Conservation (phyloP, 2,113 vertebrate species). For the Sinocyclocheilus grahami region DNA sequence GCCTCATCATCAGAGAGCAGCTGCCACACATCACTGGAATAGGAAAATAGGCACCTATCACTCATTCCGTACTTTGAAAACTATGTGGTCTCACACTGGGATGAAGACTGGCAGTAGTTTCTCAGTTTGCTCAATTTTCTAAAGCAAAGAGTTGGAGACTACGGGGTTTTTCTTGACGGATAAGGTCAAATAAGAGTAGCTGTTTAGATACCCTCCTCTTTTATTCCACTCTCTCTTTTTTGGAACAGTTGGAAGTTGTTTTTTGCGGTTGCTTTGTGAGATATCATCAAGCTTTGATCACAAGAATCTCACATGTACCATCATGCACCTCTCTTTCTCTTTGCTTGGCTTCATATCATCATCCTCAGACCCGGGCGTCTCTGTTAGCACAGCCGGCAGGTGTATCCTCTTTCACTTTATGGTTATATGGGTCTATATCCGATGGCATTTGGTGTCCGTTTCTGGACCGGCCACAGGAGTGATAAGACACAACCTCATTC, state of each 20-base stretch:
- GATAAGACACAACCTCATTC: constrained; percentile 37
- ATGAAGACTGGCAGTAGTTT: constrained; percentile 19
- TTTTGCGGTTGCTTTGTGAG: constrained; percentile 25
- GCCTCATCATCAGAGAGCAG: constrained; percentile 6
- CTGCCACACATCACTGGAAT: constrained; percentile 22
- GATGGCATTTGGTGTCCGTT: constrained; percentile 40
- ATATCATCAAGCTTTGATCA: constrained; percentile 33
- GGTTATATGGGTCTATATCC: constrained; percentile 54
- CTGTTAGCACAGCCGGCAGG: constrained; percentile 20
- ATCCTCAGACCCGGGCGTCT: not conserved
- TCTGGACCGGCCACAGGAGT: not conserved
- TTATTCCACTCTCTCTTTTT: constrained; percentile 18
- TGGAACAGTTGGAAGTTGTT: constrained; percentile 1
- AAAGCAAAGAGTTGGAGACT: not conserved
- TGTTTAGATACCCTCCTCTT: not conserved
- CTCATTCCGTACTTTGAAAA: constrained; percentile 13
- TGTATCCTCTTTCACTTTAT: constrained; percentile 47
- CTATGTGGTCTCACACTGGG: constrained; percentile 13
- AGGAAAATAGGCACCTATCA: constrained; percentile 25
- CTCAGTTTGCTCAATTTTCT: not conserved
- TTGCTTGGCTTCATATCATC: not conserved
- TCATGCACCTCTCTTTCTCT: constrained; percentile 23
- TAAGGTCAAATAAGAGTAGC: not conserved
- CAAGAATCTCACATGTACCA: not conserved
- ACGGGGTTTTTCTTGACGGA: not conserved